Percentiles rank a stretch among this genome's conserved stretches.
Conservation (phyloP, 2,888 invertebrate species). For the Siphlonurus alternatus region DNA sequence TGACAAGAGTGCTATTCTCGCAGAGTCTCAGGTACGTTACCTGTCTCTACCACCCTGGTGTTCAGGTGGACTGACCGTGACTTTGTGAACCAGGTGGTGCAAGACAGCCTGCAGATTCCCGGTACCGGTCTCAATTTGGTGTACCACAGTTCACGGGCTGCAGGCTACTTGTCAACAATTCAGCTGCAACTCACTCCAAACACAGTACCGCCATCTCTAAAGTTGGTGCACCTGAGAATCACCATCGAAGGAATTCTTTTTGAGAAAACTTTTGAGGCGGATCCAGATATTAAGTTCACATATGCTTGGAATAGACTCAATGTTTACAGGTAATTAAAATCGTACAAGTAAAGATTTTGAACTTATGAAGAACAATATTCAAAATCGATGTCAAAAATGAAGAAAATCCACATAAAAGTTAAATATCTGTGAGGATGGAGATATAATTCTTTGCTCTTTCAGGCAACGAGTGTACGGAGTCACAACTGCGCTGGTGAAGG, state of each 20-base stretch:
- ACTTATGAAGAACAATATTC: conserved; percentile 21
- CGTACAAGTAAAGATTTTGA: conserved; percentile 9
- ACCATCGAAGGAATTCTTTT: conserved; percentile 90
- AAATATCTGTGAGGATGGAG: not conserved
- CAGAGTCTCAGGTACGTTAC: conserved; percentile 55
- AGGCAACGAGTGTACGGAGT: conserved; percentile 91
- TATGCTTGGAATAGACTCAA: conserved; percentile 96
- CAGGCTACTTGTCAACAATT: conserved; percentile 85
- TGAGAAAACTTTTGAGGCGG: conserved; percentile 87
- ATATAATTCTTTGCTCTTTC: conserved; percentile 5
- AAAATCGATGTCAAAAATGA: not conserved
- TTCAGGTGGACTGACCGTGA: no score
- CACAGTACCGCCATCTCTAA: conserved; percentile 58
- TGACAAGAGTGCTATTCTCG: conserved; percentile 74
- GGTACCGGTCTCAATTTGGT: conserved; percentile 91
- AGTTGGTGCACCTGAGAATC: conserved; percentile 79
- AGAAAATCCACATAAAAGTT: not conserved
- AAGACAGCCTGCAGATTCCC: conserved; percentile 86
- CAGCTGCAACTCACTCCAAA: conserved; percentile 81
- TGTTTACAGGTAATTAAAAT: conserved; percentile 50
- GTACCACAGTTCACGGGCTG: conserved; percentile 87
- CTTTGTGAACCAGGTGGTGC: conserved; percentile 48
- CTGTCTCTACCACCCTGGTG: not conserved
- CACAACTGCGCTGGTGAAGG: conserved; percentile 84
- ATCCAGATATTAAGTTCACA: conserved; percentile 90